A percentile compares a stretch with the other conserved stretches of the same genome.
Conservation (phyloP, 2,797 vertebrate species). For the Benthosema pterotum region DNA sequence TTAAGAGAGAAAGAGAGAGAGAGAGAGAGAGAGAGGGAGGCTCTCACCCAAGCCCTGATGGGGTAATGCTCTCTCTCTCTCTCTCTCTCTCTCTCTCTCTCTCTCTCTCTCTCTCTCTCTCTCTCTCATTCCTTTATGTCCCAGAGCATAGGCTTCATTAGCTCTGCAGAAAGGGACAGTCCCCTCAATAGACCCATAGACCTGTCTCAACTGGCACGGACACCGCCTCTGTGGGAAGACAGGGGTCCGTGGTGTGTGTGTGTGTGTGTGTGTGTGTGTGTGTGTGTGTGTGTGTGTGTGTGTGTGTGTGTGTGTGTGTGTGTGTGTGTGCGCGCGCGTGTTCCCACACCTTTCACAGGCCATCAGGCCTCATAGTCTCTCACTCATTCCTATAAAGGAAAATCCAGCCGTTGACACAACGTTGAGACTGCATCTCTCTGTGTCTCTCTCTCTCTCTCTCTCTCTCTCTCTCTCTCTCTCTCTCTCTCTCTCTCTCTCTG, state of each 20-base stretch:
- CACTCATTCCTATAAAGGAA: slow-evolving; percentile 71
- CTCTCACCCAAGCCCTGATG: no score
- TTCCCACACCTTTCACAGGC: slow-evolving; percentile 48
- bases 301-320: slow-evolving; percentile 11
- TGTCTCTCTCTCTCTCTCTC: slow-evolving; percentile 40
- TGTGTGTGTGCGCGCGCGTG: slow-evolving; percentile 35
- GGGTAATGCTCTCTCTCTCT: slow-evolving; percentile 66
- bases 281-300: slow-evolving; percentile 23
- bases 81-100: no score
- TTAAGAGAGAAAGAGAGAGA: slow-evolving; percentile 68
- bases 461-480: slow-evolving; percentile 42
- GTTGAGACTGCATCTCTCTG: slow-evolving; percentile 30
- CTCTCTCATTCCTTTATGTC: slow-evolving; percentile 67
- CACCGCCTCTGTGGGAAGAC: slow-evolving; percentile 47
- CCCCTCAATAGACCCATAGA: slow-evolving; percentile 77
- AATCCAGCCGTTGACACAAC: slow-evolving; percentile 68
- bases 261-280: slow-evolving; percentile 24
- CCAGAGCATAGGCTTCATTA: slow-evolving; percentile 80
- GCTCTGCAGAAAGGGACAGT: slow-evolving; percentile 74
- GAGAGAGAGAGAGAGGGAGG: slow-evolving; percentile 62
- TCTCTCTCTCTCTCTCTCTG: slow-evolving; percentile 48
- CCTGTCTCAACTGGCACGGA: slow-evolving; percentile 64
- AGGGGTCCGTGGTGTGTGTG: slow-evolving; percentile 24
- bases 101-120: background rate
- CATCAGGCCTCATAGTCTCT: slow-evolving; percentile 69